Conservation (phyloP, 2,888 invertebrate genomes). For the Drosophila gaucha region DNA sequence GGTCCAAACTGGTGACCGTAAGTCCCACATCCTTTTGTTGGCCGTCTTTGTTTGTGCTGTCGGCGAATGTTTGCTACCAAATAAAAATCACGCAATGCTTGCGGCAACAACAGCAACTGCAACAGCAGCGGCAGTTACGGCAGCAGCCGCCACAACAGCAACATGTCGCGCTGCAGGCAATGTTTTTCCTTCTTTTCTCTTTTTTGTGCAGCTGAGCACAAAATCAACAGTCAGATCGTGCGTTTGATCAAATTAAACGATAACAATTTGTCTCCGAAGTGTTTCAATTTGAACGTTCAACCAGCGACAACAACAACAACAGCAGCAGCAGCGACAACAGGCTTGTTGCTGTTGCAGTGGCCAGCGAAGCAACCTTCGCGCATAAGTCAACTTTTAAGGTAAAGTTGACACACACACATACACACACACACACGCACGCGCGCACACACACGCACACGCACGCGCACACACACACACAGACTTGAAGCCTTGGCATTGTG, state of each 20-base stretch:
- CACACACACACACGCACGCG: too few species aligned
- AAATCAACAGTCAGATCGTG: conserved; percentile 81
- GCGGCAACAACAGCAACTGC: conserved; percentile 44
- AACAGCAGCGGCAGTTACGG: conserved; percentile 15
- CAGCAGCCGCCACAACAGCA: conserved; percentile 38
- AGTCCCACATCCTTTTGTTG: conserved; percentile 70
- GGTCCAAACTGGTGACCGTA: conserved; percentile 54
- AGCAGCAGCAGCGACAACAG: conserved; percentile 39
- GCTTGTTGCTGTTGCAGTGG: conserved; percentile 33
- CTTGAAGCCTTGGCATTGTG: conserved; percentile 31
- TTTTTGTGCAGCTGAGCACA: conserved; percentile 40
- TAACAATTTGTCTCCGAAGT: conserved; percentile 85
- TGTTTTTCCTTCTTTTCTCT: conserved; percentile 2
- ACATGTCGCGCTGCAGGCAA: conserved; percentile 47
- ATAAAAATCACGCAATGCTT: conserved; percentile 67
- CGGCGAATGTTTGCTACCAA: conserved; percentile 72
- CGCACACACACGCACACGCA: not conserved
- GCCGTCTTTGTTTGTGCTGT: conserved; percentile 54
- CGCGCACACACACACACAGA: not conserved
- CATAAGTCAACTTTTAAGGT: conserved; percentile 77
- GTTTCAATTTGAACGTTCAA: conserved; percentile 82
- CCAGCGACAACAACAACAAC: conserved; percentile 31
- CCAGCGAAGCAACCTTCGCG: conserved; percentile 50
- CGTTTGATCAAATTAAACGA: conserved; percentile 84
- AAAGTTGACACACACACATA: conserved; percentile 42